Base-by-base conservation (phyloP, 2,888 invertebrate species). In the Diogma glabrata region DNA sequence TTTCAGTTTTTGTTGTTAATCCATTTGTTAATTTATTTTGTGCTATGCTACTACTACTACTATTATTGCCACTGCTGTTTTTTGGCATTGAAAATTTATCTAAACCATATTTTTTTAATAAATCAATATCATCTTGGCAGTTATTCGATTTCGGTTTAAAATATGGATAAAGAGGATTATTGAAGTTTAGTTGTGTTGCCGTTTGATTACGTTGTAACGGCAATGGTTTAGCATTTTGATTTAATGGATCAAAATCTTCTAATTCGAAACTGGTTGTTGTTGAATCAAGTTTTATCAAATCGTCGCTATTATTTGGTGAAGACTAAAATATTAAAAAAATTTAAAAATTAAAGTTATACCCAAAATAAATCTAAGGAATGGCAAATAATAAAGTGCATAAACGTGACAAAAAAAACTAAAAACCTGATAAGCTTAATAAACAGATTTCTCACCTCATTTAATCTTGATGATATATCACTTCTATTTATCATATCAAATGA, bases 221-320 rank as follows among this genome's bases (percentile, higher is more conserved):
- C 53, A 69, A 51, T 53, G 73, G 72, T 50, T 72, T 71, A 20
- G 73, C 70, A 58, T 69, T 69, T 57, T 66, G 64, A 61, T 70
- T 73, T 17, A 82, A 66, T 12, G 82, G 82, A 67, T 83, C 82
- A 58, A 82, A 82, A 60, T 82, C 82, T 58, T 82, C 81, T 46
- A 77, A 63, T 58, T 70, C 71, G 59, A 78, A 79, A 61, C 76
- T 77, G 52, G 77, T 76, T 46, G 76, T 74, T 54, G 80, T 79
- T 66, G 82, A 81, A 66, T 82, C 81, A 61, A 83, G 69, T 58
- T 78, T 74, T 61, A 83, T 83, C 56, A 83, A 70, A 70, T 83
- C 81, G 62, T 75, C 74, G 55, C 71, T 71, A 55, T 72, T 71
- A 53, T 43, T 43, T 43, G 43, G 43, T 43, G 43, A 43, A 20